Evolutionary conservation across 2,888 invertebrate genomes (phyloP).

Genomic region (Drosophila longiperda): DNA sequence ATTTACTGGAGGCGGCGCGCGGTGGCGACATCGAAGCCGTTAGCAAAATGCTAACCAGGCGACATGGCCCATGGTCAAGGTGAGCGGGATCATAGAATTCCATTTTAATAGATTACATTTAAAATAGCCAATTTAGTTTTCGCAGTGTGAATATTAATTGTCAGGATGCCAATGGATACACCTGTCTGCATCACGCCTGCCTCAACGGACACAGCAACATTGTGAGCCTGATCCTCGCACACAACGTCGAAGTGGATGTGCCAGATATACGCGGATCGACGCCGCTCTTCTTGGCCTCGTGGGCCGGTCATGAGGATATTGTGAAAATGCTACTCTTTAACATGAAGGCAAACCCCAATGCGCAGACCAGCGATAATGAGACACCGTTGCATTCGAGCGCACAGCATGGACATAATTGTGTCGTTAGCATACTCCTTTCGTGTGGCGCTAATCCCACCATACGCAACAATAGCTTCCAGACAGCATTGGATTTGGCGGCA

Average conservation of each 20-base stretch:
- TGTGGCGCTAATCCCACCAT: conserved; percentile 95
- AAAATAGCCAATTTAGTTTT: conserved; percentile 87
- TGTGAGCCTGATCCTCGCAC: conserved; percentile 91
- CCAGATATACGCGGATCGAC: conserved; percentile 96
- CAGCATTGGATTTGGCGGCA: conserved; percentile 96
- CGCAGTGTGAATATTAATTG: conserved; percentile 96
- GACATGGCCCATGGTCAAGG: conserved; percentile 96
- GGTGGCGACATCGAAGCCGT: conserved; percentile 94
- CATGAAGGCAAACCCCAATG: conserved; percentile 93
- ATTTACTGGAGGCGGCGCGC: conserved; percentile 96
- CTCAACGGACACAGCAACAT: conserved; percentile 96
- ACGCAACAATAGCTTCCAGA: conserved; percentile 94
- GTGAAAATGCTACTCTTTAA: conserved; percentile 93
- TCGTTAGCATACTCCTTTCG: conserved; percentile 92
- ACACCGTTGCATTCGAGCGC: conserved; percentile 96
- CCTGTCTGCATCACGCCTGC: conserved; percentile 96
- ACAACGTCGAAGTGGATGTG: conserved; percentile 92
- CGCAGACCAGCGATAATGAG: conserved; percentile 89
- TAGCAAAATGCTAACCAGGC: conserved; percentile 95
- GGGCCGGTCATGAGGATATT: conserved; percentile 95
- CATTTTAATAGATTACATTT: background rate
- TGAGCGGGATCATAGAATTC: conserved; percentile 84
- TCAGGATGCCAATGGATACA: conserved; percentile 96
- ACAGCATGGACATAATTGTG: conserved; percentile 95
- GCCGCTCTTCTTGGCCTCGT: conserved; percentile 96